A percentile compares a stretch with the other conserved stretches of the same genome.
phyloP scores from a whole-genome alignment of 2,797 vertebrate species.

The Rhinoraja longicauda region DNA sequence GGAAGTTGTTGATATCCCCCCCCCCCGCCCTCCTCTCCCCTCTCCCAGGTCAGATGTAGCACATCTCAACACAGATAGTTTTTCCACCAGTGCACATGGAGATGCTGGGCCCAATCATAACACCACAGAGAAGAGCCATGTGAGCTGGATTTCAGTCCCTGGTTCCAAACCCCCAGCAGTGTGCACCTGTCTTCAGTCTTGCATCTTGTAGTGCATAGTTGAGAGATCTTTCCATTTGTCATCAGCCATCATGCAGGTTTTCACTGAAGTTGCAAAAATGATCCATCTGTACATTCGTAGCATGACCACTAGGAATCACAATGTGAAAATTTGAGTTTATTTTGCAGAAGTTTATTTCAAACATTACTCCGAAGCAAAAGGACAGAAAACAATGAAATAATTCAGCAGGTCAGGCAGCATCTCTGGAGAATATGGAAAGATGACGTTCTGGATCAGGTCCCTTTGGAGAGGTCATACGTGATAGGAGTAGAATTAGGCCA shows the following conservation, averaged over 20 bases:
- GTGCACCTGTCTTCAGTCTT: neutral
- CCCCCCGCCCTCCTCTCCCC: no score
- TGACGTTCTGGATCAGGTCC: no score
- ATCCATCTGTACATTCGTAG: neutral
- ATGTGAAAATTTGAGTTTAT: neutral
- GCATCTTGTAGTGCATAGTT: no score
- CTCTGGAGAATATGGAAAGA: no score
- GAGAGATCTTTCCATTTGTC: neutral
- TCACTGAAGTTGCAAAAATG: neutral
- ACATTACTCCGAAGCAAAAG: neutral
- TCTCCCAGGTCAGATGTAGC: neutral
- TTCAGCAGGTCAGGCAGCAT: no score
- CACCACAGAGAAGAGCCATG: neutral
- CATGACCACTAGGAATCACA: neutral
- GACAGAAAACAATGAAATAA: no score
- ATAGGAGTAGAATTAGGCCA: no score
- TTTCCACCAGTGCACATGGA: neutral
- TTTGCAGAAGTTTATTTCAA: neutral
- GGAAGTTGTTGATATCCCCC: neutral
- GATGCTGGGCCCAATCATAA: neutral
- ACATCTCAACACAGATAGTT: neutral
- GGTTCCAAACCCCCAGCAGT: neutral
- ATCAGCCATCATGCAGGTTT: neutral
- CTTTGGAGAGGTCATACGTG: no score
- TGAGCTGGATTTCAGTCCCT: neutral